Evolutionary conservation across 2,113 vertebrate genomes (phyloP), one percentile per base, ranked within the genome.

Genomic region (Apistogramma diplotaenia): DNA sequence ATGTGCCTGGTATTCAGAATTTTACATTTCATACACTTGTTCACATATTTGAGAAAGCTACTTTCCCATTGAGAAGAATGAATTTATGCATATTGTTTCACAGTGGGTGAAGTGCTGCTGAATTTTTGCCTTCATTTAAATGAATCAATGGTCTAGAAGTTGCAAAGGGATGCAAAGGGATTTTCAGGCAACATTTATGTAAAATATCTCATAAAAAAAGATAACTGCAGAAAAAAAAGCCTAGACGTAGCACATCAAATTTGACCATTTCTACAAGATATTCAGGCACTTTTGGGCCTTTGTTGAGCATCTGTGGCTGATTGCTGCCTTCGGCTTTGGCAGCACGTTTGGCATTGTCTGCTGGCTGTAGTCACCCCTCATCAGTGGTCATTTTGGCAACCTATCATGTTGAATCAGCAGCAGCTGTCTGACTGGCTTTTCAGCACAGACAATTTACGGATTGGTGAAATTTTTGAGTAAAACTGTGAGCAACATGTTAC

Each of bases 311-410:
- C 54, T 84, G 65, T 61, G 74, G 27, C 67, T 80, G 73, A 80
- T 62, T 58, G 37, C 29, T 7, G 16, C 79, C 51, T 21, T 74
- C 46, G 29, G 83, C 76, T 60, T 35, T 85, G 65, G 82, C 82
- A 70, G 49, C 3, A 33, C 19, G 78, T 73, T 70, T 84, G 54
- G 54, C 59, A 51, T 84, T 60, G 78, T 78, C 18, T 61, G 16
- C 6, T 83, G 67, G 67, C 79, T 73, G 31, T 3, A 10, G 70
- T 56, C 27, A 12, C 35, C 53, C 31, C 37, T 82, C 70, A 61
- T 87, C 85, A 60, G 51, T 57, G 74, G 31, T 75, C 49, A 35
- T 81, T 75, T 75, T 15, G 78, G 71, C 60, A 61, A 5, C 54
- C 19, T 55, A 27, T 79, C 53, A 5, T 76, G 57, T 85, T 76